Evolutionary conservation across 2,888 invertebrate genomes (phyloP).

Genomic region (Pammene aurita): DNA sequence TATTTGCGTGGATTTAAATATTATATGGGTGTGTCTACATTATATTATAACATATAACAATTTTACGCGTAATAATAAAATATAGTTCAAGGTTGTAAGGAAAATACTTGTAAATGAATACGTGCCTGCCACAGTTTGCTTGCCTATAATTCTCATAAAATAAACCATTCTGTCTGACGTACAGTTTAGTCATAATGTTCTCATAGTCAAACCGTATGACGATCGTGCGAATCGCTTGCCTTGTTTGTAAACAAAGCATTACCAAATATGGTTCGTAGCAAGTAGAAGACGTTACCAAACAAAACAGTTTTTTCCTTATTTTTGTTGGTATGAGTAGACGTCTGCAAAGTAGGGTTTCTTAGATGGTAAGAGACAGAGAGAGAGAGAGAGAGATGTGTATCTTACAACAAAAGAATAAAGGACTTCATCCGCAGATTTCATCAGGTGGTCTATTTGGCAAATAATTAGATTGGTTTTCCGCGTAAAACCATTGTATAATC

Average conservation of each 20-base stretch:
- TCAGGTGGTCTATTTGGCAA: too few relatives aligned
- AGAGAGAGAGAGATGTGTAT: too few relatives aligned
- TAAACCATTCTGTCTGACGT: constrained; percentile 7
- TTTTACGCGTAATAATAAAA: constrained; percentile 12
- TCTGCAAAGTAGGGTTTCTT: too few relatives aligned
- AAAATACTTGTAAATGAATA: constrained; percentile 7
- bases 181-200: constrained; percentile 7
- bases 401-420: too few relatives aligned
- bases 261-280: constrained; percentile 6
- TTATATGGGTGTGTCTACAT: too few relatives aligned
- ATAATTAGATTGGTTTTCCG: neutral
- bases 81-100: constrained; percentile 17
- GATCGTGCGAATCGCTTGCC: constrained; percentile 13
- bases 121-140: constrained; percentile 11
- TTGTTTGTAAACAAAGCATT: constrained; percentile 21
- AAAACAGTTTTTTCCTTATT: neutral
- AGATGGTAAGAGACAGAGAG: too few relatives aligned
- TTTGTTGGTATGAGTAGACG: neutral
- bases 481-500: neutral
- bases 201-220: constrained; percentile 7
- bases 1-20: too few relatives aligned
- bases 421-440: too few relatives aligned
- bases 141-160: constrained; percentile 28
- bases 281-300: neutral
- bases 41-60: too few relatives aligned